These are phyloP conservation scores for Agrilus planipennis DNA, from an alignment of 1,140 invertebrate species.

Conservation along the genomic window DNA sequence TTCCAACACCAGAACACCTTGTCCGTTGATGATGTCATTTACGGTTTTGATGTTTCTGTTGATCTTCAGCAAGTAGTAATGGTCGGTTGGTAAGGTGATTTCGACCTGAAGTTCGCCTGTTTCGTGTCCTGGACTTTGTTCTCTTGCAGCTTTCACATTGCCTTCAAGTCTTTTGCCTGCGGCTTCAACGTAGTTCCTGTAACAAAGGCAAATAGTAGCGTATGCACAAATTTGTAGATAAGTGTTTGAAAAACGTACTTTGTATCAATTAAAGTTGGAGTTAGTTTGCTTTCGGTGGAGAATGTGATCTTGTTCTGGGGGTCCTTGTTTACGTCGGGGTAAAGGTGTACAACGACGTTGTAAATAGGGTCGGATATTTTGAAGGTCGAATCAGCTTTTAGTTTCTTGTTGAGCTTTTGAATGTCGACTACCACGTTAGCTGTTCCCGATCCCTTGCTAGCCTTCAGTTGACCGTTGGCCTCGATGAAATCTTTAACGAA, in stretches of 20 bases:
- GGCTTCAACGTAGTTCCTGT: constrained; percentile 42
- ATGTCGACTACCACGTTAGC: constrained; percentile 42
- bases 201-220: background rate
- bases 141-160: constrained; percentile 38
- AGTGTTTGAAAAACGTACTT: constrained; percentile 38
- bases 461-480: constrained; percentile 43
- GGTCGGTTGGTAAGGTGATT: constrained; percentile 42
- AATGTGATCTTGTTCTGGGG: constrained; percentile 49
- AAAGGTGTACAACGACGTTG: constrained; percentile 45
- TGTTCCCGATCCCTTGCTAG: constrained; percentile 41
- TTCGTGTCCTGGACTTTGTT: constrained; percentile 33
- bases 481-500: constrained; percentile 40
- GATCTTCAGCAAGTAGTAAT: constrained; percentile 38
- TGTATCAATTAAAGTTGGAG: constrained; percentile 44
- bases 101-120: constrained; percentile 37
- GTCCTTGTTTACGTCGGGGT: constrained; percentile 55
- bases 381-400: constrained; percentile 49
- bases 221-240: background rate
- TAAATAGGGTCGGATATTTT: constrained; percentile 41
- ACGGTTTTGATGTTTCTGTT: constrained; percentile 31
- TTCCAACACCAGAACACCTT: constrained; percentile 35
- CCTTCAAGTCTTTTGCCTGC: constrained; percentile 41
- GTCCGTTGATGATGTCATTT: constrained; percentile 34
- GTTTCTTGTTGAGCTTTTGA: constrained; percentile 41
- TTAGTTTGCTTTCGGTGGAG: constrained; percentile 45